Conservation (phyloP, 1,140 invertebrate genomes). For the Rhagoletis zephyria region DNA sequence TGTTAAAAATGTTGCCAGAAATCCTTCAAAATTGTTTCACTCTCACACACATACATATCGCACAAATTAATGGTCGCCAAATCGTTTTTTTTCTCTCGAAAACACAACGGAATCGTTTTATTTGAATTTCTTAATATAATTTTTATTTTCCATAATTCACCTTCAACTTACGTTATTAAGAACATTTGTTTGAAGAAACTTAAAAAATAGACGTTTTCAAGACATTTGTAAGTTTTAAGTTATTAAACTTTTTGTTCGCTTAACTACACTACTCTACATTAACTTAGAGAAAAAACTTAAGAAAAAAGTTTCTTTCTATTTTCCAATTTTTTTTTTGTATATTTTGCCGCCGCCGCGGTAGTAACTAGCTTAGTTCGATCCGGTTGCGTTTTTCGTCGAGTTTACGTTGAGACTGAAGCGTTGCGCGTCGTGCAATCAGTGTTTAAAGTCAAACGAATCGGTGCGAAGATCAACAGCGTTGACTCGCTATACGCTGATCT, state of each 20-base stretch:
- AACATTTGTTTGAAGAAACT: slow-evolving; percentile 3
- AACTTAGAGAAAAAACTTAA: slow-evolving; percentile 12
- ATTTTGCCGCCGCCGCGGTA: not conserved
- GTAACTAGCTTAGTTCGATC: slow-evolving; percentile 23
- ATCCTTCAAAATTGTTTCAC: too few relatives aligned
- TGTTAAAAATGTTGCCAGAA: too few relatives aligned
- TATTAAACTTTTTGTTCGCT: not conserved
- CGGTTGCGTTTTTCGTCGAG: slow-evolving; percentile 54
- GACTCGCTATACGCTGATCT: not conserved
- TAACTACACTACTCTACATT: slow-evolving; percentile 7
- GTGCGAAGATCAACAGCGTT: not conserved
- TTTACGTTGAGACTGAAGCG: slow-evolving; percentile 56
- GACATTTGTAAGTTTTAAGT: not conserved
- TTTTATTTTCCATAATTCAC: not conserved
- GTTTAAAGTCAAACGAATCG: slow-evolving; percentile 8
- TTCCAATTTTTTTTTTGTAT: slow-evolving; percentile 41
- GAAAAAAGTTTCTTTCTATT: slow-evolving; percentile 49
- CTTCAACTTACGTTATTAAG: slow-evolving; percentile 12
- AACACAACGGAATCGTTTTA: not conserved
- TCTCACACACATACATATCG: too few relatives aligned
- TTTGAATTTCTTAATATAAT: not conserved
- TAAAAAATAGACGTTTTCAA: slow-evolving; percentile 16
- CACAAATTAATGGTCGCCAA: too few relatives aligned
- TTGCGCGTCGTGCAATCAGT: slow-evolving; percentile 13
- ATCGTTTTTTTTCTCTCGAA: too few relatives aligned